Conservation (phyloP, 2,113 vertebrate species). For the Antechinus stuartii region DNA sequence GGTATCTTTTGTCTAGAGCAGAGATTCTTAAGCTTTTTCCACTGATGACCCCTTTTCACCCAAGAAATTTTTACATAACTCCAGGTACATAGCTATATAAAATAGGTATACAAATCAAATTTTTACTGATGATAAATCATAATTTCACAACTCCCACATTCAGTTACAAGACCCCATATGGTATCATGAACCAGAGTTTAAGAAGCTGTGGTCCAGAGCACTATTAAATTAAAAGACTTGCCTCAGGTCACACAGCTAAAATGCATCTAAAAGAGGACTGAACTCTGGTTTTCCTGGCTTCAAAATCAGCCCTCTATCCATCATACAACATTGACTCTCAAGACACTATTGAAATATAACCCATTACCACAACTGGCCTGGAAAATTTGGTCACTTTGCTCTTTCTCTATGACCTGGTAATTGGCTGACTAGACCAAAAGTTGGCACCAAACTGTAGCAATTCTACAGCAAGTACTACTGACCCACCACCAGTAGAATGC, state of each 20-base stretch:
- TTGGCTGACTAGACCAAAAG: neutral
- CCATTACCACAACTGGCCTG: neutral
- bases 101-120: too few relatives aligned
- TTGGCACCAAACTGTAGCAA: conserved; percentile 17
- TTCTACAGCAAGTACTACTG: conserved; percentile 46
- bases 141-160: too few relatives aligned
- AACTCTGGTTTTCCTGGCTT: neutral
- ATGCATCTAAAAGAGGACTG: neutral
- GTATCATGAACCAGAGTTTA: too few relatives aligned
- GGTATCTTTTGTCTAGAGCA: neutral
- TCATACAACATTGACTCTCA: neutral
- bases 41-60: too few relatives aligned
- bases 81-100: too few relatives aligned
- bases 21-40: too few relatives aligned
- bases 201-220: neutral
- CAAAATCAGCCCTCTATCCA: neutral
- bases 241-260: neutral
- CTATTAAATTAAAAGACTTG: neutral
- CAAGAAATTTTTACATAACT: too few relatives aligned
- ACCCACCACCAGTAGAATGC: conserved; percentile 50
- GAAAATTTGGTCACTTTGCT: neutral
- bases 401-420: neutral
- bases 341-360: neutral
- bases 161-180: too few relatives aligned
- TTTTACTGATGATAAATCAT: too few relatives aligned